phyloP scores from a whole-genome alignment of 1,140 invertebrate species.

The Ditylenchus dipsaci region DNA sequence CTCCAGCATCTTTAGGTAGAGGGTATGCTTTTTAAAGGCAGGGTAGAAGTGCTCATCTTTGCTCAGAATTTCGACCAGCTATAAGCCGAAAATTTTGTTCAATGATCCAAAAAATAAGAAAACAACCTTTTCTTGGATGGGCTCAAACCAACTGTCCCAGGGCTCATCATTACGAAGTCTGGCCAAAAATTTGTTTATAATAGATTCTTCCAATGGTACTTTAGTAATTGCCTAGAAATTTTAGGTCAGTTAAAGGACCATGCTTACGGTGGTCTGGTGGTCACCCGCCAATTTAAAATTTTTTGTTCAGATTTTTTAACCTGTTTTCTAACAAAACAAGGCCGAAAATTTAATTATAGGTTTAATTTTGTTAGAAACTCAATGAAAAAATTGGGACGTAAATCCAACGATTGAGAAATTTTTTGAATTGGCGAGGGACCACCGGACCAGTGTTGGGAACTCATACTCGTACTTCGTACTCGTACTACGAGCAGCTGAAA shows the following conservation, averaged over 20 bases:
- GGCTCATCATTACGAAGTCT: constrained; percentile 67
- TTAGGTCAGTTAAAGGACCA: too few relatives aligned
- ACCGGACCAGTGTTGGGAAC: too few relatives aligned
- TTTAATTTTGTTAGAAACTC: too few relatives aligned
- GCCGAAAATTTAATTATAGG: neutral
- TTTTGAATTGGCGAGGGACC: too few relatives aligned
- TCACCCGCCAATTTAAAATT: too few relatives aligned
- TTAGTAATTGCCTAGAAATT: constrained; percentile 64
- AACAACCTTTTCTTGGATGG: constrained; percentile 67
- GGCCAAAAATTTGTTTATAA: constrained; percentile 67
- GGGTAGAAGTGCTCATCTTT: constrained; percentile 69
- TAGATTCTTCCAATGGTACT: constrained; percentile 67
- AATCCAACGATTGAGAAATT: too few relatives aligned
- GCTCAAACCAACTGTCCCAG: constrained; percentile 77
- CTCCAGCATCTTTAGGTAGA: constrained; percentile 71
- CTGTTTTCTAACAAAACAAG: too few relatives aligned
- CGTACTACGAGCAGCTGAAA: too few relatives aligned
- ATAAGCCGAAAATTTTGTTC: neutral
- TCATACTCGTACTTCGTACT: too few relatives aligned
- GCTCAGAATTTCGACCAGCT: constrained; percentile 58
- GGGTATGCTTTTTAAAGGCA: constrained; percentile 68
- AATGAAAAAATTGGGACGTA: too few relatives aligned
- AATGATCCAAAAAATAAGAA: neutral
- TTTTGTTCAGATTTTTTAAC: too few relatives aligned
- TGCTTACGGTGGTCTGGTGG: too few relatives aligned